Evolutionary conservation across 2,888 invertebrate genomes (phyloP).

Genomic region (Pterobdella sp.): DNA sequence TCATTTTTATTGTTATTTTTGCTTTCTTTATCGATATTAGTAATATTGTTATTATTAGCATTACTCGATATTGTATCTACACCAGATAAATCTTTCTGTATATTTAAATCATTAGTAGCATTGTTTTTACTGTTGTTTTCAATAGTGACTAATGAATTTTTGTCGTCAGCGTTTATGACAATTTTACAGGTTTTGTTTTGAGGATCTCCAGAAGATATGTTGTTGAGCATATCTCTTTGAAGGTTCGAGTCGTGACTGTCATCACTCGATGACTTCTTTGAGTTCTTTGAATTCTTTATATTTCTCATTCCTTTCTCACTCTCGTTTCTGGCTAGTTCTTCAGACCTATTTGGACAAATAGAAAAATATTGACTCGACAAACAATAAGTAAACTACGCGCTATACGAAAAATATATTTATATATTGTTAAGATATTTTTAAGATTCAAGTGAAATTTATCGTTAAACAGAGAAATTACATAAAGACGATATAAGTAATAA

Average conservation of each 20-base stretch:
- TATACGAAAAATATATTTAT: no score
- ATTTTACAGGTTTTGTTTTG: no score
- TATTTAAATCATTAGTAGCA: background rate
- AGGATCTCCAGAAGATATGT: no score
- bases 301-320: background rate
- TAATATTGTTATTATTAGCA: slow-evolving; percentile 14
- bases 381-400: no score
- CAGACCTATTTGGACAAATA: background rate
- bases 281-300: background rate
- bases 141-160: background rate
- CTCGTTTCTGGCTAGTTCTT: background rate
- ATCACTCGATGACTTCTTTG: background rate
- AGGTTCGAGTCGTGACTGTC: background rate
- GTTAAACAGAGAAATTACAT: no score
- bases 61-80: no score
- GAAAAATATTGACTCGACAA: no score
- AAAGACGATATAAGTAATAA: no score
- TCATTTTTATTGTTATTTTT: background rate
- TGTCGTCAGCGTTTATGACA: background rate
- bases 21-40: slow-evolving; percentile 2
- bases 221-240: no score
- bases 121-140: background rate
- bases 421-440: no score
- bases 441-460: no score
- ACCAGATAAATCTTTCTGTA: no score